Evolutionary conservation across 2,113 vertebrate genomes (phyloP), one percentile per base, ranked within the genome.

Genomic region (Periophthalmodon schlosseri): DNA sequence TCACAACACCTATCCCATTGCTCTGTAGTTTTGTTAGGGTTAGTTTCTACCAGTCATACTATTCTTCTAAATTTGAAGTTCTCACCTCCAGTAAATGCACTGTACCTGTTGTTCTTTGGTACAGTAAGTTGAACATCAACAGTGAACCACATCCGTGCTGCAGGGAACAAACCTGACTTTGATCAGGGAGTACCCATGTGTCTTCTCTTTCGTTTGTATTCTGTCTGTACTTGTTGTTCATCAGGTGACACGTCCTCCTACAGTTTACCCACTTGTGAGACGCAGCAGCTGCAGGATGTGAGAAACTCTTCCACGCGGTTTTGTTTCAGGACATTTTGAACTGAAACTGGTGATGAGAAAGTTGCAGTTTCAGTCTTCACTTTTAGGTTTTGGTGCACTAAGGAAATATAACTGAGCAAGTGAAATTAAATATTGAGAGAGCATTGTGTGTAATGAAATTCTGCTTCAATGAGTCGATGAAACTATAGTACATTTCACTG

Each of bases 291-390:
- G 83, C 87, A 91, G 86, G 88, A 90, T 89, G 24, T 81, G 76
- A 66, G 76, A 86, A 74, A 81, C 77, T 82, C 83, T 85, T 76
- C 79, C 73, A 54, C 82, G 89, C 78, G 87, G 87, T 89, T 76
- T 69, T 74, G 81, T 88, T 87, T 90, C 82, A 81, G 83, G 83
- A 87, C 85, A 78, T 80, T 75, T 78, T 88, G 84, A 88, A 69
- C 72, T 75, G 79, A 84, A 39, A 72, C 58, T 71, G 77, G 77
- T 79, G 77, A 64, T 81, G 83, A 78, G 76, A 88, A 84, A 85
- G 72, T 82, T 74, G 76, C 7, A 11, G 66, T 82, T 76, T 74
- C 56, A 66, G 78, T 77, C 63, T 28, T 33, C 47, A 77, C 87
- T 77, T 82, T 78, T 49, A 84, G 21, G 44, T 69, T 58, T 28